Percentiles rank a stretch among this genome's conserved stretches.
Evolutionary conservation across 2,888 invertebrate genomes (phyloP).

Genomic region (Caenorhabditis sp.): DNA sequence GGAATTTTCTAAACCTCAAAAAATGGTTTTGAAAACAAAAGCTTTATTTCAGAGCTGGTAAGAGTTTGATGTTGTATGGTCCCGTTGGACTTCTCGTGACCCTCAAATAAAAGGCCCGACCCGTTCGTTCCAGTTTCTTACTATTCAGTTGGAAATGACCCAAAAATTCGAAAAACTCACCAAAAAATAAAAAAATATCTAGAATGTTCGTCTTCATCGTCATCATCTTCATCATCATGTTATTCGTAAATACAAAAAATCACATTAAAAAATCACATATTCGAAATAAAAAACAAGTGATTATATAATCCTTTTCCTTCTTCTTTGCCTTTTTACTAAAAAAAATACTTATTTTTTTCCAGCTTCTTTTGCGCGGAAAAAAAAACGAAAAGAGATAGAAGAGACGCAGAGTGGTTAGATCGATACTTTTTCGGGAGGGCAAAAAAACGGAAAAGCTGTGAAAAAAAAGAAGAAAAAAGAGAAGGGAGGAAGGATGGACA

Average conservation of each 20-base stretch:
- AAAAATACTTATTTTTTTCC: neutral
- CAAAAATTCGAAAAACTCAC: no score
- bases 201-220: neutral
- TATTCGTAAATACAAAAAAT: neutral
- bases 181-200: neutral
- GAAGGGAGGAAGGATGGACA: neutral
- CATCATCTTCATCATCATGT: neutral
- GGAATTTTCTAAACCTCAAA: no score
- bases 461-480: neutral
- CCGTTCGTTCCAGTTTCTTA: no score
- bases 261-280: neutral
- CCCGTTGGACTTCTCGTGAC: no score
- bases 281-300: neutral
- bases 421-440: constrained; percentile 1
- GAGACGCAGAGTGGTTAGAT: neutral
- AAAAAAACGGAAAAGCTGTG: neutral
- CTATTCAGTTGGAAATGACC: no score
- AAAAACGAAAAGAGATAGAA: neutral
- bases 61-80: no score
- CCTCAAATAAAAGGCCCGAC: no score
- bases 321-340: neutral
- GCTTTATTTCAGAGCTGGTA: no score
- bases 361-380: neutral
- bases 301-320: neutral
- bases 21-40: no score